A percentile compares a stretch with the other conserved stretches of the same genome.
phyloP scores from a whole-genome alignment of 2,797 vertebrate species.

The Malacoraja senta region DNA sequence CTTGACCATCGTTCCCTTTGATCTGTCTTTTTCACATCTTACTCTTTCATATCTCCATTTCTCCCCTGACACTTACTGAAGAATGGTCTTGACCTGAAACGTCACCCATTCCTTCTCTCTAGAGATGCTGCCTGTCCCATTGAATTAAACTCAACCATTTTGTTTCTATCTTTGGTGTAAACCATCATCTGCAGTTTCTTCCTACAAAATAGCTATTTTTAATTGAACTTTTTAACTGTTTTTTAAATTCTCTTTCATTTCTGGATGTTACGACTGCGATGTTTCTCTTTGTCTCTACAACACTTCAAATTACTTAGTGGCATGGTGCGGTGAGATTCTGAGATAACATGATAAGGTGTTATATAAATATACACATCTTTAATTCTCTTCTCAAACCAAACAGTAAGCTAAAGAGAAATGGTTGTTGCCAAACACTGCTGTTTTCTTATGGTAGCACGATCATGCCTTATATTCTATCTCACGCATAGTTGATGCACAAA shows the following conservation, averaged over 20 bases:
- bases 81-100: too few relatives aligned
- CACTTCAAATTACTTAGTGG: not conserved
- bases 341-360: not conserved
- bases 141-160: too few relatives aligned
- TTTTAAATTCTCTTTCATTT: not conserved
- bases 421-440: not conserved
- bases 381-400: not conserved
- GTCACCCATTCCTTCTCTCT: too few relatives aligned
- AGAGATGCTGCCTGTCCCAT: too few relatives aligned
- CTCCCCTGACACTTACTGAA: too few relatives aligned
- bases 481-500: not conserved
- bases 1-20: too few relatives aligned
- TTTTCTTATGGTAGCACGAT: not conserved
- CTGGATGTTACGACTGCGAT: not conserved
- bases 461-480: not conserved
- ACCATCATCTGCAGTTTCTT: too few relatives aligned
- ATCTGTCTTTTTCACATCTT: too few relatives aligned
- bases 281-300: not conserved
- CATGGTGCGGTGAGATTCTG: not conserved
- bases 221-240: not conserved
- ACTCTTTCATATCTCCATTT: too few relatives aligned
- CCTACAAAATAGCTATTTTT: too few relatives aligned
- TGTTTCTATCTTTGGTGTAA: too few relatives aligned
- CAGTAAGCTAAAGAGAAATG: not conserved
- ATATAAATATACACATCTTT: not conserved